Base-by-base conservation (phyloP, 1,140 invertebrate genomes). In the Trichoplusia ni region DNA sequence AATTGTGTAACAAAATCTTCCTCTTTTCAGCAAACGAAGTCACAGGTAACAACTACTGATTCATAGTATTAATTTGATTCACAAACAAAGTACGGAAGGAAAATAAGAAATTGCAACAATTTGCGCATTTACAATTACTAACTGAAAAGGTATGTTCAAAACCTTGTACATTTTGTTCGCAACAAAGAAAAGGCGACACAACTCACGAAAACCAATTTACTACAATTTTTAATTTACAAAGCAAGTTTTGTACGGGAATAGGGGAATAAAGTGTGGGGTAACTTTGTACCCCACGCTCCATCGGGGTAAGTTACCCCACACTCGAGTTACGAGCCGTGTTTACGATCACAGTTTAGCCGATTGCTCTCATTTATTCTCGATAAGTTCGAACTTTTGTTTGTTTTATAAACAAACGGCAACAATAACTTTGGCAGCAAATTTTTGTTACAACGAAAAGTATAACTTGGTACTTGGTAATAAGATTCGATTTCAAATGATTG, bases 221-320 rank as follows among this genome's bases (percentile, higher is more conserved):
- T 47, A 47, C 44, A 47, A 47, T 47, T 47, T 47, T 47, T 47
- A 47, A 47, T 47, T 47, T 47, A 47, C 44, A 47, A 47, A 47
- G 44, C 23, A 46, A 46, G 42, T 46, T 27, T 14, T 13, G n/a
- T n/a, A n/a, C n/a, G n/a, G n/a, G n/a, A n/a, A n/a, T n/a, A n/a
- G n/a, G n/a, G n/a, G n/a, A n/a, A n/a, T n/a, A n/a, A n/a, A n/a
- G n/a, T n/a, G n/a, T n/a, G n/a, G n/a, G n/a, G n/a, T n/a, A n/a
- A n/a, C n/a, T n/a, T n/a, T n/a, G n/a, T n/a, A n/a, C n/a, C n/a
- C n/a, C n/a, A n/a, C n/a, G n/a, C n/a, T n/a, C n/a, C n/a, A n/a
- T n/a, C n/a, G n/a, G n/a, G n/a, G n/a, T n/a, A n/a, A n/a, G n/a
- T n/a, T 29, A 13, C 19, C 35, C 16, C 27, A 18, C 23, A 49